These are phyloP conservation scores for Balanococcus diminutus DNA, from an alignment of 2,888 invertebrate genomes.

Conservation along the genomic window DNA sequence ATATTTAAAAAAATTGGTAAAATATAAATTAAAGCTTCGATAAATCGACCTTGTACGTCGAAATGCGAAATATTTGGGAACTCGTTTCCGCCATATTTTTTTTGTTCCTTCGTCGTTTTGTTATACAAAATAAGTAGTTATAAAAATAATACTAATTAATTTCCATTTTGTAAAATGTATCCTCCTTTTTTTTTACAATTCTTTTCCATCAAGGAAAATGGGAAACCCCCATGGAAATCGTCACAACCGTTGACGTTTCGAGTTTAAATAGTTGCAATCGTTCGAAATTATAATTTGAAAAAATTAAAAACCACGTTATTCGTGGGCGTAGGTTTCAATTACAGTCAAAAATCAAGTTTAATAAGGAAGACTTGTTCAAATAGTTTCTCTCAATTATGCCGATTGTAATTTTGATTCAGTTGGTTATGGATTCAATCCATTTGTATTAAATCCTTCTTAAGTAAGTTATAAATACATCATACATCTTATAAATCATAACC, in stretches of 20 bases:
- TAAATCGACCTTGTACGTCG: constrained; percentile 3
- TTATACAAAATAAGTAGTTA: background rate
- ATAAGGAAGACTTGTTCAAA: background rate
- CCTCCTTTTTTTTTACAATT: background rate
- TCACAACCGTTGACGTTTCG: background rate
- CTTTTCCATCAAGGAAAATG: background rate
- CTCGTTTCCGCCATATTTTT: background rate
- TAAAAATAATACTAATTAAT: background rate
- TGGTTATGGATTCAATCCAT: background rate
- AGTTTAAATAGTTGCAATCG: background rate
- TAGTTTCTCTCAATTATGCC: background rate
- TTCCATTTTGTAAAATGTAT: background rate
- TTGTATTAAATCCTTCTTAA: background rate
- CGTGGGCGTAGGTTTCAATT: background rate
- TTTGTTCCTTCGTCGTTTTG: background rate
- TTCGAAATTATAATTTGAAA: background rate
- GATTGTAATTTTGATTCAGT: background rate
- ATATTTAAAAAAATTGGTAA: constrained; percentile 42
- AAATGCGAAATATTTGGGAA: background rate
- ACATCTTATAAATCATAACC: constrained; percentile 3
- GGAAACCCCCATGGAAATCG: background rate
- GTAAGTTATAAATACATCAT: background rate
- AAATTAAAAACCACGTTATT: background rate
- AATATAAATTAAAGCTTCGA: constrained; percentile 43
- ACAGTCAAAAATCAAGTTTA: background rate